Evolutionary conservation across 2,888 invertebrate genomes (phyloP).

Genomic region (Tipula confusa): DNA sequence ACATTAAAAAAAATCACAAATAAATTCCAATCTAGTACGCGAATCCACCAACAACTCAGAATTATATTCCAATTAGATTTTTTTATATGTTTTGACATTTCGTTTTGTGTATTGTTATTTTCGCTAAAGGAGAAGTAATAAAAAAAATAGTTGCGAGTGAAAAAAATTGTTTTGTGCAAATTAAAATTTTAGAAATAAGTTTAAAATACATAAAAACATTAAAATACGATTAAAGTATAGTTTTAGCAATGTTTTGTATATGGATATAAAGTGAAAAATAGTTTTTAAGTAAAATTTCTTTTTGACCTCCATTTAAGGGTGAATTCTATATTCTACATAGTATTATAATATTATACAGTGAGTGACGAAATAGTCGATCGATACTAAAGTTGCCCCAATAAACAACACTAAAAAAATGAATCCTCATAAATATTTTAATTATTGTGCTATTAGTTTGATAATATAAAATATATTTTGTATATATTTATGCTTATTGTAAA

Average conservation of each 20-base stretch:
- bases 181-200: background rate
- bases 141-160: background rate
- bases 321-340: background rate
- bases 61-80: slow-evolving; percentile 27
- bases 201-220: background rate
- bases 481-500: background rate
- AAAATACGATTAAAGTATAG: background rate
- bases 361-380: slow-evolving; percentile 26
- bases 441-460: background rate
- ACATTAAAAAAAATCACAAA: background rate
- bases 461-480: background rate
- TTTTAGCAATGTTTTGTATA: background rate
- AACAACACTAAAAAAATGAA: background rate
- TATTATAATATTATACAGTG: background rate
- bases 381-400: slow-evolving; percentile 30
- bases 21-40: background rate
- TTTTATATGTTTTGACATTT: slow-evolving; percentile 14
- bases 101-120: slow-evolving; percentile 30
- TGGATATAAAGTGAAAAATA: background rate
- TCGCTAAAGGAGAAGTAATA: background rate
- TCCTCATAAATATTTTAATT: background rate
- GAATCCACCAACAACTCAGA: background rate
- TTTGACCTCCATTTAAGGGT: slow-evolving; percentile 32
- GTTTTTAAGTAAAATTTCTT: background rate
- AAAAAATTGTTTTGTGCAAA: background rate